Percentiles rank a stretch among this genome's conserved stretches.
Conservation (phyloP, 1,140 invertebrate species). For the Polypedilum pembai region DNA sequence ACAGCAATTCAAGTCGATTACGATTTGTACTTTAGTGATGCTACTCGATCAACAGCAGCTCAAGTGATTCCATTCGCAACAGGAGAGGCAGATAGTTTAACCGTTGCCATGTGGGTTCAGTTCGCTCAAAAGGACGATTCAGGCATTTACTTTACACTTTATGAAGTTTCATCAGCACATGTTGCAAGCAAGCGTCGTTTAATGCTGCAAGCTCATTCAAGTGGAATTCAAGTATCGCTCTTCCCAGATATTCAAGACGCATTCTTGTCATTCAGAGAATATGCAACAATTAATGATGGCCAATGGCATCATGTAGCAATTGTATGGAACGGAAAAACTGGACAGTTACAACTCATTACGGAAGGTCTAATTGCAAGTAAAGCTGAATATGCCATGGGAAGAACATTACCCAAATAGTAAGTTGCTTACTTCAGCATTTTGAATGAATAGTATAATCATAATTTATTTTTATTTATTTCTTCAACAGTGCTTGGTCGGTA, state of each 20-base stretch:
- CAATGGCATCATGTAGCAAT: conserved; percentile 95
- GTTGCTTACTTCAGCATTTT: conserved; percentile 37
- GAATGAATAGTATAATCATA: background rate
- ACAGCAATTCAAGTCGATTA: conserved; percentile 90
- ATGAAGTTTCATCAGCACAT: conserved; percentile 73
- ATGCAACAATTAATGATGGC: conserved; percentile 88
- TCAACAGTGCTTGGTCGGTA: conserved; percentile 76
- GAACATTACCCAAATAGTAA: conserved; percentile 70
- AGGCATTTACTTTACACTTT: conserved; percentile 90
- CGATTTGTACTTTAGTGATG: conserved; percentile 89
- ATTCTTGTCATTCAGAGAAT: conserved; percentile 83
- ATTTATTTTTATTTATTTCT: conserved; percentile 30
- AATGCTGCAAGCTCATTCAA: conserved; percentile 81
- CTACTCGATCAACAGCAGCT: conserved; percentile 75
- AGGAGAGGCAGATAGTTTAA: conserved; percentile 66
- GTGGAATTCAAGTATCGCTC: conserved; percentile 79
- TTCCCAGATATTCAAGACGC: conserved; percentile 82
- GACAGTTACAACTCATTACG: conserved; percentile 78
- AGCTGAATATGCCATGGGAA: conserved; percentile 74
- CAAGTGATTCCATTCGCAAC: conserved; percentile 84
- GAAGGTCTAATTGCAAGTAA: conserved; percentile 89
- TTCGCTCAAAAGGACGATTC: conserved; percentile 82
- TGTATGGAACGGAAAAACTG: conserved; percentile 81
- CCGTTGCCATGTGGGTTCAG: conserved; percentile 92
- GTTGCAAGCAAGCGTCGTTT: conserved; percentile 68